Evolutionary conservation across 2,888 invertebrate species (phyloP).

Genomic region (Heteropelma amictum): DNA sequence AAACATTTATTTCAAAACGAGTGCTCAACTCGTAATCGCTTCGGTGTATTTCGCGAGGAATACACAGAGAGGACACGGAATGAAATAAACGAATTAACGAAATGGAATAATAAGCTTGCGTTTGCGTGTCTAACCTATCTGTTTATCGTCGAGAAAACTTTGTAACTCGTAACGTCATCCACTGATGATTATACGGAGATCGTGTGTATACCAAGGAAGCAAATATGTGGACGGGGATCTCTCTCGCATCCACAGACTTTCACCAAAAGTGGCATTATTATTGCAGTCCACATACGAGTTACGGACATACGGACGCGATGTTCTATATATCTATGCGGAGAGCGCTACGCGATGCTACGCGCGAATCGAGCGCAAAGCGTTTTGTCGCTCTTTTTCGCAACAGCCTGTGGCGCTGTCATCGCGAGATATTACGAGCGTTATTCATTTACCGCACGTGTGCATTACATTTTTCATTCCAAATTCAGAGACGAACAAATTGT

Average conservation of each 20-base stretch:
- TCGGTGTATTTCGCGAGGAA: too few species aligned
- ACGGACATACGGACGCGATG: too few species aligned
- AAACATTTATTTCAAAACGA: too few species aligned
- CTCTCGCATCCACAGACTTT: constrained; percentile 42
- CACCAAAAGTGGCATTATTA: constrained; percentile 44
- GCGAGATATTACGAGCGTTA: neutral
- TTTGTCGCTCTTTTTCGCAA: neutral
- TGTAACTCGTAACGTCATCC: constrained; percentile 43
- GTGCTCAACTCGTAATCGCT: too few species aligned
- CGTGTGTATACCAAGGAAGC: constrained; percentile 36
- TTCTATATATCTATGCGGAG: too few species aligned
- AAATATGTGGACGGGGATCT: constrained; percentile 35
- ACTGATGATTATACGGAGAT: constrained; percentile 33
- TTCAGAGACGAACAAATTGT: neutral
- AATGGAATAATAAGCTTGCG: neutral
- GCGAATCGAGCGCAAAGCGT: neutral
- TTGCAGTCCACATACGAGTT: constrained; percentile 11
- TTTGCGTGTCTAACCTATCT: neutral
- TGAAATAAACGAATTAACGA: neutral
- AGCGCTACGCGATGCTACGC: neutral
- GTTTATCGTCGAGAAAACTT: constrained; percentile 18
- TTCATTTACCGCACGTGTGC: neutral
- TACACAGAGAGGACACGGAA: neutral
- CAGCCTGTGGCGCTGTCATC: constrained; percentile 3
- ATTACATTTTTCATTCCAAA: too few species aligned